Base-by-base conservation (phyloP, 1,140 invertebrate species). In the Pantala flavescens region DNA sequence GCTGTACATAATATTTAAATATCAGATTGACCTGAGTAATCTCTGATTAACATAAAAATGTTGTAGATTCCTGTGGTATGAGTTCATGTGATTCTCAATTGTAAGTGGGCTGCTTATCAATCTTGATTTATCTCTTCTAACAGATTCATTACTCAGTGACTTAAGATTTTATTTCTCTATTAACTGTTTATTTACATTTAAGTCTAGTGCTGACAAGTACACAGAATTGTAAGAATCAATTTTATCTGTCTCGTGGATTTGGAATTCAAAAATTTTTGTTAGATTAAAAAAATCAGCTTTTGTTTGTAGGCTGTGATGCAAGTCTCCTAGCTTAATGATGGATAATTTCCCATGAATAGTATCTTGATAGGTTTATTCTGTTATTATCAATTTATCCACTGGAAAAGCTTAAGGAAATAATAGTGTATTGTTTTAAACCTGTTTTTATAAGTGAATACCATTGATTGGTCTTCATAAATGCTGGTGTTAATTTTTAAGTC, bases 1-100 rank as follows among this genome's bases (percentile, higher is more conserved):
- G n/a, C 12, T 63, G 49, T 63, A 63, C n/a, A 63, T 63, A 63
- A 63, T 63, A 63, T 63, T 63, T 63, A 63, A 63, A 19, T 63
- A 19, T 63, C n/a, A 7, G 49, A 63, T 16, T 63, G 49, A 63
- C 16, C 12, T 63, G n/a, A 63, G 49, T 63, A 63, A 63, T 63
- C 16, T 63, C 14, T 63, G 49, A 63, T 63, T 63, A 63, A 63
- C 49, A 19, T 63, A 3, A 63, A 21, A 19, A 16, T 63, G 49
- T 63, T 19, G 49, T 63, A 21, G 16, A 19, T 19, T 3, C 14
- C 14, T 63, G n/a, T 63, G 49, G 49, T 63, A 19, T 63, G 12
- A 16, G n/a, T 63, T 63, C 12, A 63, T 19, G 14, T 63, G 49
- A 63, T 63, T 16, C 14, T 63, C 49, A 63, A 5, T 63, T 63